phyloP scores from a whole-genome alignment of 92 coral and sea anemone genomes.

The Parazoanthus atlanticus region DNA sequence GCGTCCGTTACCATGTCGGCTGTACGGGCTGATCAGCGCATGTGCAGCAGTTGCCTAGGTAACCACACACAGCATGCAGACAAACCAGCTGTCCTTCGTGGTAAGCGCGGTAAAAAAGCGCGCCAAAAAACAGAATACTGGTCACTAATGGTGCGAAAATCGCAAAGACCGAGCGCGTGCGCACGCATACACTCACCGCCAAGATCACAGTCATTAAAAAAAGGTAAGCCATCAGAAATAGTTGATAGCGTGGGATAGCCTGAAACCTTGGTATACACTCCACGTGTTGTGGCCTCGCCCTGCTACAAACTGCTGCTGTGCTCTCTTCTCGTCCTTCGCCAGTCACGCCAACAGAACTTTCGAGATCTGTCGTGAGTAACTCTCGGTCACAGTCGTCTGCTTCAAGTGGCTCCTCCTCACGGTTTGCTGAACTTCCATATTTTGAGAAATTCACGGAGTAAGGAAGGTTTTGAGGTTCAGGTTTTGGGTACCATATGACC shows the following conservation, averaged over 20 bases:
- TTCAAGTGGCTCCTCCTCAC: background rate
- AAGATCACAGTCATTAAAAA: background rate
- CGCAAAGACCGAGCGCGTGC: background rate
- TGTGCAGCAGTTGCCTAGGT: slow-evolving; percentile 10
- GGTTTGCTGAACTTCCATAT: slow-evolving; percentile 8
- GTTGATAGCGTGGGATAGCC: background rate
- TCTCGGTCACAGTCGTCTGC: slow-evolving; percentile 4
- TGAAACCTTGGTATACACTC: slow-evolving; percentile 2
- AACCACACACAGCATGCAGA: background rate
- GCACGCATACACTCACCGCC: slow-evolving; percentile 7
- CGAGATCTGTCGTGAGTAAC: background rate
- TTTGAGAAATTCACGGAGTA: background rate
- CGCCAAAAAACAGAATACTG: background rate
- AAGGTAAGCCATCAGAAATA: slow-evolving; percentile 8
- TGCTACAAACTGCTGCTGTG: background rate
- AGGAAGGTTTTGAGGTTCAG: background rate
- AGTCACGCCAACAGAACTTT: background rate
- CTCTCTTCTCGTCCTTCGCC: background rate
- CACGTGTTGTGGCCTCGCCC: background rate
- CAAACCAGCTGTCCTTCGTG: background rate
- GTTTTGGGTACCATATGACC: slow-evolving; percentile 20
- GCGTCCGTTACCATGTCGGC: background rate
- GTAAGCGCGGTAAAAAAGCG: background rate
- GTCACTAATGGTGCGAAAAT: background rate
- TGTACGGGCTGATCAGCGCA: background rate